Base-by-base conservation (phyloP, 2,888 invertebrate genomes). In the Dynastes maya region DNA sequence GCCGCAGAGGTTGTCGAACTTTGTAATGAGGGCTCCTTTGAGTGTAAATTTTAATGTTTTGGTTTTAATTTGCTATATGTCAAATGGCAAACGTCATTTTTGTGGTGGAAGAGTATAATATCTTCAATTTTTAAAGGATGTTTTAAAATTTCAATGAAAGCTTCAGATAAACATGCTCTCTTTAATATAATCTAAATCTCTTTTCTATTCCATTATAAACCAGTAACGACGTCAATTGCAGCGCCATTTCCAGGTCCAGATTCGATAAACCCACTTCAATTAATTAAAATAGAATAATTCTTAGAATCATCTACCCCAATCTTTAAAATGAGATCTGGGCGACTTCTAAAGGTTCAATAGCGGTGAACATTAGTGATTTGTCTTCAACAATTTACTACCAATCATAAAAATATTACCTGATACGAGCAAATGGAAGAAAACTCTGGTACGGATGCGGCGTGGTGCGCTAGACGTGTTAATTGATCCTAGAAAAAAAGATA, bases 1-100 rank as follows among this genome's bases (percentile, higher is more conserved):
- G 11, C n/a, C n/a, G 11, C 16, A 61, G 27, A 74, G 72, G 72
- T 58, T 74, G 72, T 74, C 61, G 72, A 74, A 74, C 72, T 29
- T 22, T 13, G 27, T 72, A 72, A 61, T 49, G 29, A 45, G 55
- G 8, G 45, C 16, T 61, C 22, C 27, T 61, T 61, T 58, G 37
- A 40, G 37, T 37, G 55, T 58, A 63, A 63, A 63, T 32, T 55
- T 55, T 55, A 55, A 37, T 37, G 5, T 37, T 37, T 22, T 37
- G 5, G 32, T 37, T 37, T 37, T 37, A 37, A 37, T 37, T 37
- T 37, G 32, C 5, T 37, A 37, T 37, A 37, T 45, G 45, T 45
- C 22, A 22, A 22, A 22, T 37, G 37, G 37, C 37, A 22, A 22
- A 22, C 6, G 37, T 37, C 3, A 37, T 37, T 37, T 37, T 37